A percentile compares a stretch with the other conserved stretches of the same genome.
Conservation (phyloP, 2,113 vertebrate species). For the Anarhynchus alexandrinus region DNA sequence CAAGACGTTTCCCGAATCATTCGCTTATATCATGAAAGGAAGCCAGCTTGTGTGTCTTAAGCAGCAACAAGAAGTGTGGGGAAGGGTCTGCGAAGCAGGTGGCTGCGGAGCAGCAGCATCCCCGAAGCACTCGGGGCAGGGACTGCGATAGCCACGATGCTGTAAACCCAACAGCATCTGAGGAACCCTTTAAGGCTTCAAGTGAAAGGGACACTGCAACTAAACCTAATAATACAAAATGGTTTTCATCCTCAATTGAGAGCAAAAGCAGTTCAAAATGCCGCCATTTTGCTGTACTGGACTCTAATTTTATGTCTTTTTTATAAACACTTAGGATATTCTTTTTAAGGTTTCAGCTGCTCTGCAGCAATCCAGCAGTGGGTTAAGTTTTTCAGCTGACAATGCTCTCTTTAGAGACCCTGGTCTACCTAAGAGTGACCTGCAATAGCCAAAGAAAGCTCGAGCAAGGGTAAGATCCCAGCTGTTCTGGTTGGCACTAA, state of each 20-base stretch:
- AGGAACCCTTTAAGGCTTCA: background rate
- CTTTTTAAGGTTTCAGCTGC: background rate
- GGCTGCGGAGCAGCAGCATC: background rate
- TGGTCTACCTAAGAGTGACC: background rate
- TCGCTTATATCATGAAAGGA: background rate
- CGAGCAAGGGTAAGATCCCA: background rate
- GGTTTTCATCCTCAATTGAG: background rate
- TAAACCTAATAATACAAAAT: background rate
- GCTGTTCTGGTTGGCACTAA: constrained; percentile 6
- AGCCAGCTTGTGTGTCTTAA: background rate
- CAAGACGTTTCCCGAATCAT: background rate
- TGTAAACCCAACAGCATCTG: background rate
- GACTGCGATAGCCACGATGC: background rate
- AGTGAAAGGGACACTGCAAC: background rate
- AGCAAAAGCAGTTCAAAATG: background rate
- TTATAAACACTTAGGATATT: background rate
- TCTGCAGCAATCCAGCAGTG: background rate
- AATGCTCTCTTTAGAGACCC: background rate
- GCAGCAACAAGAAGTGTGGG: background rate
- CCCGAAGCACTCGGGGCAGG: accelerated
- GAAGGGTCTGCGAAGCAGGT: background rate
- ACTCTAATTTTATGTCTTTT: background rate
- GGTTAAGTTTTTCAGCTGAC: background rate
- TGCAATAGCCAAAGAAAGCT: background rate
- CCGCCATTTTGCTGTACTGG: background rate